Evolutionary conservation across 2,888 invertebrate genomes (phyloP).

Genomic region (Agelastica alni): DNA sequence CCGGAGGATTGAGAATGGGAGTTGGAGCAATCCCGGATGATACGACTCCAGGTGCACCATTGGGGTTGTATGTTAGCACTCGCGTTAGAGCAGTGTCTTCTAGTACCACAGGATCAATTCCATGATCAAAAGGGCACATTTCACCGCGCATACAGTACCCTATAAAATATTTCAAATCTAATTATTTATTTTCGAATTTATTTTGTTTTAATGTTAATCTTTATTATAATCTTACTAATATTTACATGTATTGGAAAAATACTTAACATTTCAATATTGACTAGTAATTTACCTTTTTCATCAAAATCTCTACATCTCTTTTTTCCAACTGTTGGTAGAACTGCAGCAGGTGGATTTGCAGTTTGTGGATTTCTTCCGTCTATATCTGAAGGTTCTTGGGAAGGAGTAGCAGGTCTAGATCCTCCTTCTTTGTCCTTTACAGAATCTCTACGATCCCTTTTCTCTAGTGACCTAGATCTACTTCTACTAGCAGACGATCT

Average conservation of each 20-base stretch:
- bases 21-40: slow-evolving; percentile 37
- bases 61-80: slow-evolving; percentile 61
- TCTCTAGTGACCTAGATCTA: slow-evolving; percentile 59
- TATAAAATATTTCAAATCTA: slow-evolving; percentile 2
- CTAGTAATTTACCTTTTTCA: slow-evolving; percentile 68
- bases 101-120: slow-evolving; percentile 91
- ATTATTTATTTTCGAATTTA: background rate
- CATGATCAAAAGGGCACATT: slow-evolving; percentile 96
- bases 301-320: slow-evolving; percentile 88
- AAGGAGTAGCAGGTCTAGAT: slow-evolving; percentile 59
- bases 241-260: too few relatives aligned
- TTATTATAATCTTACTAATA: too few relatives aligned
- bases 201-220: background rate
- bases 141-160: slow-evolving; percentile 88
- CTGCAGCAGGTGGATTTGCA: slow-evolving; percentile 62
- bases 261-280: too few relatives aligned
- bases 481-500: slow-evolving; percentile 40
- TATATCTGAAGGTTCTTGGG: slow-evolving; percentile 64
- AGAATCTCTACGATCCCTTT: slow-evolving; percentile 54
- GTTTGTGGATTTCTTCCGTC: slow-evolving; percentile 60
- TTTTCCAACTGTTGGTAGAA: slow-evolving; percentile 56
- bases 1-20: slow-evolving; percentile 43
- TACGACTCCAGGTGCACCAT: slow-evolving; percentile 49
- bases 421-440: slow-evolving; percentile 46
- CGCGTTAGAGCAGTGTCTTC: slow-evolving; percentile 76